Percentiles rank a stretch among this genome's conserved stretches.
phyloP scores from a whole-genome alignment of 2,797 vertebrate genomes.

The Acrossocheilus wenchowensis region DNA sequence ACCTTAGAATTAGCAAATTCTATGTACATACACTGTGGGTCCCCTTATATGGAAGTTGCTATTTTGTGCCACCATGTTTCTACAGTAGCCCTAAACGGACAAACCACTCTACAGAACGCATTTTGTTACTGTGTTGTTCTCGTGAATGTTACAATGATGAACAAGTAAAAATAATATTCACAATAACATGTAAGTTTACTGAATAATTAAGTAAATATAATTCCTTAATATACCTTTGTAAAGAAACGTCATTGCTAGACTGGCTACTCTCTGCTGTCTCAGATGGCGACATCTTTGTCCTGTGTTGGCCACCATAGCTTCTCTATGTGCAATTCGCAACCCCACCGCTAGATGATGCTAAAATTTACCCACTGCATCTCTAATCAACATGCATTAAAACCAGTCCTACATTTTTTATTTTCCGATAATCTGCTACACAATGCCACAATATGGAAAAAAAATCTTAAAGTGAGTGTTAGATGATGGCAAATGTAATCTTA shows the following conservation, averaged over 20 bases:
- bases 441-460: not conserved
- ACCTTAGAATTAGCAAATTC: not conserved
- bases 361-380: not conserved
- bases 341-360: not conserved
- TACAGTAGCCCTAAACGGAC: too few relatives aligned
- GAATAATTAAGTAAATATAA: not conserved
- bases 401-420: too few relatives aligned
- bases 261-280: too few relatives aligned
- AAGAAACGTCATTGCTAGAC: too few relatives aligned
- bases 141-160: too few relatives aligned
- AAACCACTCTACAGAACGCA: not conserved
- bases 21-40: not conserved
- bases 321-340: not conserved
- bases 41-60: not conserved
- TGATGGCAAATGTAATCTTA: too few relatives aligned
- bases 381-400: not conserved
- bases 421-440: not conserved
- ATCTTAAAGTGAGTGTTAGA: not conserved
- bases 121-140: too few relatives aligned
- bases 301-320: not conserved
- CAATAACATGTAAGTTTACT: too few relatives aligned
- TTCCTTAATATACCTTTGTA: not conserved
- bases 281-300: too few relatives aligned
- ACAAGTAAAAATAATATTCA: too few relatives aligned
- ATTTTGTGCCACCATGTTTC: not conserved